Conservation (phyloP, 1,140 invertebrate genomes). For the Agrypnia vestita region DNA sequence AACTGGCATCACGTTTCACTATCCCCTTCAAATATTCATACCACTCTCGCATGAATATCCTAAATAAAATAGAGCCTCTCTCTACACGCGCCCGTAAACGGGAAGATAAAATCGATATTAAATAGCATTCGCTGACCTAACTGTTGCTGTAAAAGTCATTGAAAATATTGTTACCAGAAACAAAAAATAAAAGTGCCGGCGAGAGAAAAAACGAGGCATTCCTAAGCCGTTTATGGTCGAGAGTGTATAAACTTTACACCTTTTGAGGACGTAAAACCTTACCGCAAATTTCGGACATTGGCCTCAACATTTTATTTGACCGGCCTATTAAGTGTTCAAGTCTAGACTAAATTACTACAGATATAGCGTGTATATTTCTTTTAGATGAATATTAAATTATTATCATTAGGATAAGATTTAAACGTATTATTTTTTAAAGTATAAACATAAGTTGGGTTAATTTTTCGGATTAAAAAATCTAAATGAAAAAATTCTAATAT, state of each 20-base stretch:
- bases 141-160: conserved; percentile 57
- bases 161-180: conserved; percentile 46
- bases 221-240: conserved; percentile 43
- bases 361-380: background rate
- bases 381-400: background rate
- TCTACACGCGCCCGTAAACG: conserved; percentile 16
- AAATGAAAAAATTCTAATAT: no score
- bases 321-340: conserved; percentile 11
- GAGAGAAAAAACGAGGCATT: conserved; percentile 17
- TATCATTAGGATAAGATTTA: background rate
- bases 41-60: background rate
- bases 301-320: conserved; percentile 10
- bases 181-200: conserved; percentile 6
- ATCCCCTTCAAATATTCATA: conserved; percentile 26
- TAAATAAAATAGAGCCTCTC: conserved; percentile 4
- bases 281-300: conserved; percentile 33
- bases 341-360: background rate
- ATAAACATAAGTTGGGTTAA: background rate
- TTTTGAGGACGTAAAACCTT: conserved; percentile 37
- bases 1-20: background rate
- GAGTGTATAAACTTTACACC: conserved; percentile 51
- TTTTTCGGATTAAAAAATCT: no score
- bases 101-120: conserved; percentile 52
- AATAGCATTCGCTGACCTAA: conserved; percentile 49
- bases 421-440: conserved; percentile 4